phyloP scores from a whole-genome alignment of 2,797 vertebrate species.

The Pseudotriccus pelzelni region DNA sequence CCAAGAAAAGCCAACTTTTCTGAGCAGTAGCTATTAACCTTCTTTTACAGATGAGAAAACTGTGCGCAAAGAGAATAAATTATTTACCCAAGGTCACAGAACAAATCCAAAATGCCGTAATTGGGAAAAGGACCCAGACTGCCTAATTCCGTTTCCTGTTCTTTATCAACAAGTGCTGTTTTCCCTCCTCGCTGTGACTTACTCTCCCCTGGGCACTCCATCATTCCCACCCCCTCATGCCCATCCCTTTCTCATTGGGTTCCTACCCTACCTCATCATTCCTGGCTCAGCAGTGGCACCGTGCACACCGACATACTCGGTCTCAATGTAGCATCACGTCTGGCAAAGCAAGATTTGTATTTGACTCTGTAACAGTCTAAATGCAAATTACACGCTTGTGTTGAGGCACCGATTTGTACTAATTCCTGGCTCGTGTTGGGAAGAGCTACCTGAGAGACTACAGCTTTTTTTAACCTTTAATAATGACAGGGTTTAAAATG shows the following conservation, averaged over 20 bases:
- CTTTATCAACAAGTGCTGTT: neutral
- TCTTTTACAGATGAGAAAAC: neutral
- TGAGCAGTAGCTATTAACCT: constrained; percentile 1
- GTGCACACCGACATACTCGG: rapidly evolving
- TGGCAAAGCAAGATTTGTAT: neutral
- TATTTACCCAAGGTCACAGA: constrained; percentile 15
- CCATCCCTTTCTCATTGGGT: neutral
- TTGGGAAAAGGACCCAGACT: neutral
- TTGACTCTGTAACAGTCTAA: neutral
- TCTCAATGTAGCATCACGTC: neutral
- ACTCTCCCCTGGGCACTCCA: neutral
- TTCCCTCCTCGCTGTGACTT: neutral
- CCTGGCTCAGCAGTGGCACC: neutral
- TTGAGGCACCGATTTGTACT: neutral
- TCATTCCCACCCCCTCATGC: neutral
- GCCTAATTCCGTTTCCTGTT: neutral
- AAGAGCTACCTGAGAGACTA: neutral
- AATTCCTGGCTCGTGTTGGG: neutral
- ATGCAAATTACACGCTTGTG: neutral
- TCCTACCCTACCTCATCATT: neutral
- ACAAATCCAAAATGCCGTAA: neutral
- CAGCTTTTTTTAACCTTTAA: neutral
- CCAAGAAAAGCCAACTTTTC: neutral
- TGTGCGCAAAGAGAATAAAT: constrained; percentile 4
- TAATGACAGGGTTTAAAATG: neutral